These are phyloP conservation scores for Rhopilema esculentum DNA, from an alignment of 30 jellyfish, hydroid and myxozoan species.

Conservation along the genomic window DNA sequence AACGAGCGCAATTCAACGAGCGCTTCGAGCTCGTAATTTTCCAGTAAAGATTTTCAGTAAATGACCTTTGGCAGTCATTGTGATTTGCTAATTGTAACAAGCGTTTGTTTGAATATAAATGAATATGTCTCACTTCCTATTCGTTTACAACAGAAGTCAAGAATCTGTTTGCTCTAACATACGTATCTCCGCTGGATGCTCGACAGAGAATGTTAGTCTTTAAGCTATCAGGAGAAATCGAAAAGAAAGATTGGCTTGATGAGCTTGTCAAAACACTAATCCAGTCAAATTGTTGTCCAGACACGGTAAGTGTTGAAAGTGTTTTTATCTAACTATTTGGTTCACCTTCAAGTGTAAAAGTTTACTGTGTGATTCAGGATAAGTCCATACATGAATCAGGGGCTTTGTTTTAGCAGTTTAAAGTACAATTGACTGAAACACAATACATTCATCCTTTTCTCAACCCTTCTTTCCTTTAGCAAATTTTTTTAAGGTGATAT, in stretches of 20 bases:
- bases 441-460: no score
- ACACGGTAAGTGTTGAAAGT: slow-evolving; percentile 72
- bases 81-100: not conserved
- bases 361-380: not conserved
- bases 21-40: no score
- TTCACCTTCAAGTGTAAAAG: not conserved
- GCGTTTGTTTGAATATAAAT: not conserved
- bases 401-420: no score
- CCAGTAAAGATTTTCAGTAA: no score
- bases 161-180: slow-evolving; percentile 83
- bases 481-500: no score
- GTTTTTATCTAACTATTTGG: not conserved
- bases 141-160: slow-evolving; percentile 56
- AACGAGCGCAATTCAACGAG: no score
- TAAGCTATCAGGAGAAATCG: slow-evolving; percentile 76
- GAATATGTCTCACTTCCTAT: not conserved
- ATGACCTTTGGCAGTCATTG: no score
- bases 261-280: slow-evolving; percentile 54
- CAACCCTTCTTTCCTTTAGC: no score
- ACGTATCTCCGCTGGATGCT: slow-evolving; percentile 71
- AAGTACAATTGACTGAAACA: no score
- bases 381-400: no score
- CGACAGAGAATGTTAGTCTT: slow-evolving; percentile 73
- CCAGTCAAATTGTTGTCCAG: slow-evolving; percentile 80
- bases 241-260: slow-evolving; percentile 72